Evolutionary conservation across 2,797 vertebrate genomes (phyloP).

Genomic region (Darevskia mixta): DNA sequence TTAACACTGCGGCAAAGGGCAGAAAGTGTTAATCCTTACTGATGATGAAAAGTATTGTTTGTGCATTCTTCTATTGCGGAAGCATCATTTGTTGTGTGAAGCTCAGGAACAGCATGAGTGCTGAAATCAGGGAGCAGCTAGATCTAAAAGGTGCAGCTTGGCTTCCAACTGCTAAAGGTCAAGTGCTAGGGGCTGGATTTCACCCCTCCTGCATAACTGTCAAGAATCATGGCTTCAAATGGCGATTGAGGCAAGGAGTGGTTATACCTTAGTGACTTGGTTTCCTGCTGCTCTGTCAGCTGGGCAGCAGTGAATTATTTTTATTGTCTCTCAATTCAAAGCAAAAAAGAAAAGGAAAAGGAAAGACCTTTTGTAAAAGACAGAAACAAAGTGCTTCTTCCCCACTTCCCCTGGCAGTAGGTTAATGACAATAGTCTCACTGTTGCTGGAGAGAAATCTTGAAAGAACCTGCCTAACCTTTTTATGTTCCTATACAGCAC

Average conservation of each 20-base stretch:
- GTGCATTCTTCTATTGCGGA: neutral
- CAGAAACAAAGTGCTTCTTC: accelerated
- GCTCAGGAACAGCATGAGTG: neutral
- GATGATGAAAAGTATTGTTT: neutral
- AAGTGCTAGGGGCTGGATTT: neutral
- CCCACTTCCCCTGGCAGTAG: neutral
- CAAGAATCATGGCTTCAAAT: neutral
- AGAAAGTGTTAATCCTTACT: too few species aligned
- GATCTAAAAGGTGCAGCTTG: neutral
- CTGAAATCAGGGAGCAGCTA: neutral
- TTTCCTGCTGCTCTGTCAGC: neutral
- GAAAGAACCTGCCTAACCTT: accelerated
- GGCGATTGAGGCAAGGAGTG: neutral
- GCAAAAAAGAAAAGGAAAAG: neutral
- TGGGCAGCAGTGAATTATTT: slow-evolving; percentile 2
- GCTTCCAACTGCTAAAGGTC: slow-evolving; percentile 23
- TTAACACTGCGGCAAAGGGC: neutral
- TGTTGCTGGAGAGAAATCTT: neutral
- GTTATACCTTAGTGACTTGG: neutral
- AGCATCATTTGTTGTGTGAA: neutral
- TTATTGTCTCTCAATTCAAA: neutral
- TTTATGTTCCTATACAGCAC: neutral
- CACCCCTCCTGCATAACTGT: neutral
- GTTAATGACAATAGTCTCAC: neutral
- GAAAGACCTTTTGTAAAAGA: neutral